Base-by-base conservation (phyloP, 2,888 invertebrate species). In the Gari tellinella region DNA sequence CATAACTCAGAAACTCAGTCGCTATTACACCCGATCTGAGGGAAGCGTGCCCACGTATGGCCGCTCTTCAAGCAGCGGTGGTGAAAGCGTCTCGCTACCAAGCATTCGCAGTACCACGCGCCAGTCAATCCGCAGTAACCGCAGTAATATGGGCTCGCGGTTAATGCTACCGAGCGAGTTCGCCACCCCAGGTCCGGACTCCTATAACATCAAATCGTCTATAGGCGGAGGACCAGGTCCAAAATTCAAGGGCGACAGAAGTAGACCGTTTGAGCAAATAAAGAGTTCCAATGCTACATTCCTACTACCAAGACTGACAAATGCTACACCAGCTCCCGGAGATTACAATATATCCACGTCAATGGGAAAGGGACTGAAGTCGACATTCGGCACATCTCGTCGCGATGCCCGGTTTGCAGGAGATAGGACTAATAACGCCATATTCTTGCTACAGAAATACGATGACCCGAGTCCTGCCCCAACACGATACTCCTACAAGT, bases 171-270 rank as follows among this genome's bases (percentile, higher is more conserved):
- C 79, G 4, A 49, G 68, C n/a, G 79, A 79, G 14, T 79, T 79
- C 43, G 52, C 62, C n/a, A 80, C 81, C 0, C 83, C 83, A 0
- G 83, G 80, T 1, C 83, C 83, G 5, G 80, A 78, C 37, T 65
- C 73, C 10, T 83, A 83, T 48, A 81, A 80, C 56, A 76, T 83
- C 4, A 72, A 72, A 57, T 66, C 83, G 2, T 76, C 83, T 1
- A 78, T 83, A 10, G 81, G 83, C 1, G 41, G 43, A 26, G 40
- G 55, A 5, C 63, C 67, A 19, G 83, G 68, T 5, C 67, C 76
- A 4, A 38, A 70, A 1, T 80, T 83, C 40, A 83, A 81, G 64
- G 83, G 83, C 10, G 73, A 80, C 17, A 61, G 81, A 25, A 55
- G 58, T 25, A 64, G 80, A 19, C 58, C 61, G 7, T 81, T 81